Base-by-base conservation (phyloP, 1,140 invertebrate species). In the Euschistus heros region DNA sequence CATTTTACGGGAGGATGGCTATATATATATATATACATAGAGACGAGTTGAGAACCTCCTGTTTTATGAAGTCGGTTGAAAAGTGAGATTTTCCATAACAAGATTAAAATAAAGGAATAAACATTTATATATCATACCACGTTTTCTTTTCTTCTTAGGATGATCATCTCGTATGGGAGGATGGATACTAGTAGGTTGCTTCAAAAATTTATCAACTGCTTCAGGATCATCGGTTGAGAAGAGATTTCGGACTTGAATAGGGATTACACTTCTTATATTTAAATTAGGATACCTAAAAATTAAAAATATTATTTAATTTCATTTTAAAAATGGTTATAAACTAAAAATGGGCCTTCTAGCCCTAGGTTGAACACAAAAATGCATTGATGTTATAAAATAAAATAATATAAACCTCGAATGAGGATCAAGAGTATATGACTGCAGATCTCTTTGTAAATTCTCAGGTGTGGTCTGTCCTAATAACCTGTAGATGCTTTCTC, bases 401-500 rank as follows among this genome's bases (percentile, higher is more conserved):
- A 37, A 30, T 1, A 37, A 37, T 37, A 60, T 30, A 20, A n/a
- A 66, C 66, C 91, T 81, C 20, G 92, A 92, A 46, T 86, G 83
- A 4, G 95, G 95, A 75, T 97, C 92, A 4, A 97, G 77, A 0
- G 91, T 93, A 75, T 96, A 97, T 6, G 86, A 81, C 62, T 84
- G 83, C 70, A 88, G 88, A 77, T 96, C 92, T 71, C 93, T 88
- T 71, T 89, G 88, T 20, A 98, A 79, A 74, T 97, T 98, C 75
- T 97, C 93, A 0, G 94, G 93, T 0, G 93, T 98, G 0, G 95
- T 98, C 82, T 99, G 96, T 17, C 42, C 66, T 30, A 67, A 42
- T 18, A 67, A 55, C 10, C 91, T 81, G 75, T 97, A 98, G 68
- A 98, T 91, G 61, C 88, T 92, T 77, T 99, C 96, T 27, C 96